These are phyloP conservation scores for Asteroscopus sphinx DNA, from an alignment of 2,888 invertebrate genomes.

Conservation along the genomic window DNA sequence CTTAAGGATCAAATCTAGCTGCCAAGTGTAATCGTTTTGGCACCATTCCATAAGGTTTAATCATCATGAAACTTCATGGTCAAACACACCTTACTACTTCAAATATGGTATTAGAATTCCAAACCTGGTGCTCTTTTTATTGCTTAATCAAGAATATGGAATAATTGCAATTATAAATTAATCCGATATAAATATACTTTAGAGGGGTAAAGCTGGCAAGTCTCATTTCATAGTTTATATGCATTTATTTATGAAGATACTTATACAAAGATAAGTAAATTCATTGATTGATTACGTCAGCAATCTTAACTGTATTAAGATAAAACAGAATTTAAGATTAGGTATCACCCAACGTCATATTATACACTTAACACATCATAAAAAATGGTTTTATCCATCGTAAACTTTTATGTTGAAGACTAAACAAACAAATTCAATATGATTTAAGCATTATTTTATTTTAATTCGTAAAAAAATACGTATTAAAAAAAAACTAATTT, in stretches of 20 bases:
- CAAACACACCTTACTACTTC: no score
- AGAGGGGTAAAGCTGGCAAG: background rate
- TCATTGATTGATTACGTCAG: background rate
- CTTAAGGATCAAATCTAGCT: slow-evolving; percentile 3
- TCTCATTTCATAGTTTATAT: background rate
- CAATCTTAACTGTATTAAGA: background rate
- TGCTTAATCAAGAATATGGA: no score
- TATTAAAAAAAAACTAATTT: no score
- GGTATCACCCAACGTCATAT: background rate
- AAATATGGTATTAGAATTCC: no score
- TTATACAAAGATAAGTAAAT: slow-evolving; percentile 4
- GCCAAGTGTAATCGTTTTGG: slow-evolving; percentile 32
- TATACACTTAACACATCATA: background rate
- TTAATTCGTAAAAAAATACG: no score
- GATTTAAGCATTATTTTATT: no score
- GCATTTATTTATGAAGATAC: slow-evolving; percentile 12
- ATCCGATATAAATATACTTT: slow-evolving; percentile 1
- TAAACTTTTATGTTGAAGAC: background rate
- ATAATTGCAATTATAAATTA: background rate
- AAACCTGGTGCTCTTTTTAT: no score
- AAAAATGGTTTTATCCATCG: slow-evolving; percentile 2
- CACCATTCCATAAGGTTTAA: slow-evolving; percentile 28
- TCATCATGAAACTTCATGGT: slow-evolving; percentile 2
- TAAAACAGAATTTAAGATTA: background rate
- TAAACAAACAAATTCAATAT: background rate